Percentiles rank a stretch among this genome's conserved stretches.
These are phyloP conservation scores for Psococerastis gibbosa DNA, from an alignment of 2,888 invertebrate genomes.

Conservation along the genomic window DNA sequence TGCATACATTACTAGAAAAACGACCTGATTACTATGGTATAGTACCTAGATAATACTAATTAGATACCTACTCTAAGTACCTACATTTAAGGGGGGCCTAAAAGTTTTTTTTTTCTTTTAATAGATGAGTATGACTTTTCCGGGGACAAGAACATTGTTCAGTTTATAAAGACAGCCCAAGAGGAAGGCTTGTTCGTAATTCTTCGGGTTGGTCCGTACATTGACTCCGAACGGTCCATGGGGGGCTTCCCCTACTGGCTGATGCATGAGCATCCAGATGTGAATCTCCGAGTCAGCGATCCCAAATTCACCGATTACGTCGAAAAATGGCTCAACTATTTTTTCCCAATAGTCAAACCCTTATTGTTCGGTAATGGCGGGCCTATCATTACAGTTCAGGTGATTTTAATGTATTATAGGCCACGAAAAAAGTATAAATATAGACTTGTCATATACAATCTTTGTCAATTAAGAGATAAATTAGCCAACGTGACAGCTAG, in stretches of 20 bases:
- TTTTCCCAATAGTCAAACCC: constrained; percentile 31
- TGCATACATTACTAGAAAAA: too few species aligned
- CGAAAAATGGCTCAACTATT: constrained; percentile 29
- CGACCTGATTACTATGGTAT: too few species aligned
- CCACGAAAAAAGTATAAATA: too few species aligned
- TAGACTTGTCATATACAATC: too few species aligned
- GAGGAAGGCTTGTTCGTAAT: constrained; percentile 58
- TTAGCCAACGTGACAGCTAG: too few species aligned
- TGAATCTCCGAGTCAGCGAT: constrained; percentile 44
- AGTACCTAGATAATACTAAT: too few species aligned
- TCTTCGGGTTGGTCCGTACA: constrained; percentile 71
- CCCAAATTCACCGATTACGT: constrained; percentile 34
- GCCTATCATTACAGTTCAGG: constrained; percentile 72
- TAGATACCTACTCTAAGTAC: too few species aligned
- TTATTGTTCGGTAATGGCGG: constrained; percentile 53
- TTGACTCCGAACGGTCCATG: constrained; percentile 73
- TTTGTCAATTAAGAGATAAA: too few species aligned
- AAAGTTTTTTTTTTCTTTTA: too few species aligned
- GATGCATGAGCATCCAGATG: constrained; percentile 27
- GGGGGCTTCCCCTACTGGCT: constrained; percentile 40
- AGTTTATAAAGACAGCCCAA: constrained; percentile 49
- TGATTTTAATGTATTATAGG: constrained; percentile 23
- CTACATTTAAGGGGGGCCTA: too few species aligned
- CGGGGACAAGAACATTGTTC: constrained; percentile 32
- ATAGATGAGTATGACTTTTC: constrained; percentile 27